Conservation (phyloP, 2,113 vertebrate genomes). For the Bubo bubo region DNA sequence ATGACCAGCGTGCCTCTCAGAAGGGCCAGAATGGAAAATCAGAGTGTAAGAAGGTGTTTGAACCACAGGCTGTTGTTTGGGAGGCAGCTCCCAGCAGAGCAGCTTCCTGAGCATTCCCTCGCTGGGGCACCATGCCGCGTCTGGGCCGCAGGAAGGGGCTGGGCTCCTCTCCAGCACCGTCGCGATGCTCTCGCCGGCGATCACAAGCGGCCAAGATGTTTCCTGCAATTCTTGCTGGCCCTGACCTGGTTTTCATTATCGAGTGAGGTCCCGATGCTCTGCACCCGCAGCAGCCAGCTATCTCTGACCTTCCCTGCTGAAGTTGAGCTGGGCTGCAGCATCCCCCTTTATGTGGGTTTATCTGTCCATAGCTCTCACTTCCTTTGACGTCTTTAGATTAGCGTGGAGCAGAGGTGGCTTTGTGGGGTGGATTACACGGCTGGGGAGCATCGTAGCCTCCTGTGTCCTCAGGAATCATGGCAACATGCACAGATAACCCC, state of each 20-base stretch:
- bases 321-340: not conserved
- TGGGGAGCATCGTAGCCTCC: not conserved
- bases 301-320: not conserved
- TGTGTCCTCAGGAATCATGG: not conserved
- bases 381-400: constrained; percentile 68
- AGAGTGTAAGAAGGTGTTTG: accelerated
- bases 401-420: constrained; percentile 35
- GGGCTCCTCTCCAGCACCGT: not conserved
- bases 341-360: constrained; percentile 16
- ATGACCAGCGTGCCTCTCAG: accelerated
- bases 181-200: not conserved
- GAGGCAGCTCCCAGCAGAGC: constrained; percentile 32
- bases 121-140: accelerated
- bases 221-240: constrained; percentile 71
- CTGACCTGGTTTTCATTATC: constrained; percentile 54
- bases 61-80: not conserved
- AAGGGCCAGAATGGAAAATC: not conserved
- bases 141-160: not conserved
- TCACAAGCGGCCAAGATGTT: constrained; percentile 51
- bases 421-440: not conserved
- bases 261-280: not conserved
- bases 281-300: not conserved
- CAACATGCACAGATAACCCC: not conserved
- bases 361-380: constrained; percentile 36
- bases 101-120: constrained; percentile 25